phyloP scores from a whole-genome alignment of 2,113 vertebrate genomes.

The Eupsittula cactorum region DNA sequence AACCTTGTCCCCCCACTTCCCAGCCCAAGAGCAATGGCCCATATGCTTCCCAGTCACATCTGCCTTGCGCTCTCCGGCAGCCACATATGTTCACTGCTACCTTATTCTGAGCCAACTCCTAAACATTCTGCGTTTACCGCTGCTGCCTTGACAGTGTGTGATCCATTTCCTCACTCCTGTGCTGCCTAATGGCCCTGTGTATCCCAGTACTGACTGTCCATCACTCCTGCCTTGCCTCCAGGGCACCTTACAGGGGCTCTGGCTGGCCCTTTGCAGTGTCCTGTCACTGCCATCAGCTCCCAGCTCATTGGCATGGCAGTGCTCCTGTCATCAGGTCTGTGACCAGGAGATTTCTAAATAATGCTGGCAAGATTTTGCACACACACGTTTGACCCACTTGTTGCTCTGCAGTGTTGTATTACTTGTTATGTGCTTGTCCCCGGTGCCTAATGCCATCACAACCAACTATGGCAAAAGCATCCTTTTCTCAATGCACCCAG shows the following conservation, averaged over 20 bases:
- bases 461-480: neutral
- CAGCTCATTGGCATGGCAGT: neutral
- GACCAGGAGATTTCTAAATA: neutral
- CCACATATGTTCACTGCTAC: accelerated
- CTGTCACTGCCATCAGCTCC: neutral
- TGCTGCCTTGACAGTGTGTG: accelerated
- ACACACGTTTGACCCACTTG: accelerated
- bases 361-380: neutral
- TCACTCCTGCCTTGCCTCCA: neutral
- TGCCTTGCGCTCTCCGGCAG: neutral
- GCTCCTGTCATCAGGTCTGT: accelerated
- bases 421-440: accelerated
- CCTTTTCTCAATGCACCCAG: neutral
- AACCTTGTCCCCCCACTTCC: neutral
- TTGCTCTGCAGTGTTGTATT: neutral
- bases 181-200: neutral
- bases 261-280: neutral
- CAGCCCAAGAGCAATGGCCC: neutral
- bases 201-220: neutral
- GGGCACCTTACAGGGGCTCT: neutral
- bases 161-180: accelerated
- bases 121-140: accelerated
- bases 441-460: accelerated
- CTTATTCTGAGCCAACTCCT: neutral
- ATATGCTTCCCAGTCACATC: neutral